These are phyloP conservation scores for Hemaris fuciformis DNA, from an alignment of 2,888 invertebrate species.

Conservation along the genomic window DNA sequence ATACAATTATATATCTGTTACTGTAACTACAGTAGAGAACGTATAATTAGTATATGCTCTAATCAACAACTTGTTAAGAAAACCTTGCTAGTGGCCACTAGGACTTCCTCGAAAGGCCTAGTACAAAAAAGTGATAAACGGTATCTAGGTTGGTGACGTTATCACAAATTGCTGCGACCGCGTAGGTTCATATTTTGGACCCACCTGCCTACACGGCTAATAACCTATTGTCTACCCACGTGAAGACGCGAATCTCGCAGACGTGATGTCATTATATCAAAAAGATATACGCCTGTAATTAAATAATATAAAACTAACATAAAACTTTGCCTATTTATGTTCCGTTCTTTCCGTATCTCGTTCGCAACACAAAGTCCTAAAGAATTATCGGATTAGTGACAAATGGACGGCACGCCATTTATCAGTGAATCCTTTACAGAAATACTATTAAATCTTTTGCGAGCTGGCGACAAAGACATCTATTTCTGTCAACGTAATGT, in stretches of 20 bases:
- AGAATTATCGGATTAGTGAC: constrained; percentile 56
- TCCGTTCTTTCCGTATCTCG: constrained; percentile 5
- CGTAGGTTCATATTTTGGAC: constrained; percentile 72
- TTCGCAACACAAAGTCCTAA: constrained; percentile 3
- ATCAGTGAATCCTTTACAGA: constrained; percentile 41
- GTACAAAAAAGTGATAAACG: neutral
- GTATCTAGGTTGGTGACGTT: constrained; percentile 5
- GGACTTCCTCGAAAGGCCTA: no score
- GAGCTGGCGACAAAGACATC: constrained; percentile 52
- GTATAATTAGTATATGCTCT: no score
- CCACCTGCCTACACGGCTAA: constrained; percentile 55
- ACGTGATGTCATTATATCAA: constrained; percentile 64
- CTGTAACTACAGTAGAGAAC: no score
- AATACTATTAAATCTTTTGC: constrained; percentile 47
- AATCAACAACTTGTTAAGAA: no score
- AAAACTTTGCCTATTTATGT: constrained; percentile 17
- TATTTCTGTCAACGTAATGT: constrained; percentile 63
- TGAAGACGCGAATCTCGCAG: constrained; percentile 44
- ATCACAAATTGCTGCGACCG: constrained; percentile 28
- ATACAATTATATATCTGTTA: no score
- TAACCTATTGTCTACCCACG: constrained; percentile 70
- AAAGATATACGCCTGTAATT: constrained; percentile 46
- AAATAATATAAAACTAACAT: constrained; percentile 36
- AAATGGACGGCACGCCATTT: constrained; percentile 22
- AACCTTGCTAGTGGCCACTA: neutral